Base-by-base conservation (phyloP, 2,888 invertebrate genomes). In the Hyles lineata region DNA sequence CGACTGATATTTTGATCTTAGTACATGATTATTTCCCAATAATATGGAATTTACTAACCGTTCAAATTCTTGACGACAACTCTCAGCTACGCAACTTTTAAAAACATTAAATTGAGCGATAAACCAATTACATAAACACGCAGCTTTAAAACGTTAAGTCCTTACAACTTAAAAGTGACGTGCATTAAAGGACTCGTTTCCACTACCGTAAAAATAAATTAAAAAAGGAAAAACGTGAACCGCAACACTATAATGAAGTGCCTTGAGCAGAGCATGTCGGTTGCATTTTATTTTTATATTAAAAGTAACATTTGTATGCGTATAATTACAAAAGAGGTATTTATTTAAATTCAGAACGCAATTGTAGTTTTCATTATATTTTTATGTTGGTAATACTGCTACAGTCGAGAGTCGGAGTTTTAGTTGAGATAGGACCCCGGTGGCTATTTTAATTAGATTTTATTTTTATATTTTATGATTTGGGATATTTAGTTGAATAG, bases 151-250 rank as follows among this genome's bases (percentile, higher is more conserved):
- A 43, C 43, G 11, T 3, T 15, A 35, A 43, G 43, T 43, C 43
- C 43, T 43, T 43, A 15, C 15, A 11, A 15, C 43, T 43, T 15
- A 43, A 43, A 43, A 55, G 19, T 55, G 55, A 55, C 17, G 55
- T 55, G n/a, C 6, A 17, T 55, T 55, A 55, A 55, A 55, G n/a
- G 55, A 55, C 55, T n/a, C 55, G n/a, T 55, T 55, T 55, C 55
- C 55, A 55, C 19, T n/a, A 52, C 55, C n/a, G 55, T 55, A 55
- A 55, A 55, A 55, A 55, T 55, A n/a, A 55, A 55, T 55, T 55
- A n/a, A 55, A 55, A 55, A 55, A 55, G 55, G 55, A 55, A 55
- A n/a, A 17, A n/a, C 0, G 19, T 19, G 1, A 7, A 55, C 19
- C 55, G 55, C 55, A 55, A 17, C 17, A 55, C 55, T n/a, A 6